Base-by-base conservation (phyloP, 1,140 invertebrate species). In the Solenopsis invicta region DNA sequence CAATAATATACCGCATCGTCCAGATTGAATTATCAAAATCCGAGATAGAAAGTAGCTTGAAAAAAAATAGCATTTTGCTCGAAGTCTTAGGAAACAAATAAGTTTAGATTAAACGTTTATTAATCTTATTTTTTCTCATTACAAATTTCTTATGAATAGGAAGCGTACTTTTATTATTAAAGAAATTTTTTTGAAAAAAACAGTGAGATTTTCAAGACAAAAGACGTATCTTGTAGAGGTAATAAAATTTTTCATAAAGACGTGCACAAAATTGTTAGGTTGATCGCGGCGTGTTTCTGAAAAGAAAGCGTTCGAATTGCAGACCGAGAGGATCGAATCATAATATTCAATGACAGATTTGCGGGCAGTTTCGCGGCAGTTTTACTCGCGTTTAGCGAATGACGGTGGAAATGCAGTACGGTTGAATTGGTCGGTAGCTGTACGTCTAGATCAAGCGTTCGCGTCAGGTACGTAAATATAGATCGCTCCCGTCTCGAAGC, bases 391-490 rank as follows among this genome's bases (percentile, higher is more conserved):
- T 66, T 80, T 66, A 80, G 48, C n/a, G 72, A 61, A 59, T 74
- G 67, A 75, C 71, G 45, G 69, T 72, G 69, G 29, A 74, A 29
- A 61, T 48, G 37, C 80, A 45, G 56, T 21, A 45, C 16, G 24
- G 16, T 34, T 34, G 80, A 29, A 54, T 59, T 18, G 67, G 67
- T 59, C 41, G 18, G 50, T n/a, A 66, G 41, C 37, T 74, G 48
- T 18, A 59, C 18, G 54, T 74, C 52, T 72, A 59, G 67, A 74
- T 74, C 54, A 74, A 74, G 34, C 69, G 80, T 84, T 84, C 54
- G 80, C 80, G 80, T 61, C 69, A 75, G 80, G 56, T 75, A 75
- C 29, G 48, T 84, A 84, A 84, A 84, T 75, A 75, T 75, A 75
- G 69, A 75, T 74, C 67, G 69, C 24, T 66, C 45, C 80, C 21